These are phyloP conservation scores for Dascyllus trimaculatus DNA, from an alignment of 2,113 vertebrate genomes.

Conservation along the genomic window DNA sequence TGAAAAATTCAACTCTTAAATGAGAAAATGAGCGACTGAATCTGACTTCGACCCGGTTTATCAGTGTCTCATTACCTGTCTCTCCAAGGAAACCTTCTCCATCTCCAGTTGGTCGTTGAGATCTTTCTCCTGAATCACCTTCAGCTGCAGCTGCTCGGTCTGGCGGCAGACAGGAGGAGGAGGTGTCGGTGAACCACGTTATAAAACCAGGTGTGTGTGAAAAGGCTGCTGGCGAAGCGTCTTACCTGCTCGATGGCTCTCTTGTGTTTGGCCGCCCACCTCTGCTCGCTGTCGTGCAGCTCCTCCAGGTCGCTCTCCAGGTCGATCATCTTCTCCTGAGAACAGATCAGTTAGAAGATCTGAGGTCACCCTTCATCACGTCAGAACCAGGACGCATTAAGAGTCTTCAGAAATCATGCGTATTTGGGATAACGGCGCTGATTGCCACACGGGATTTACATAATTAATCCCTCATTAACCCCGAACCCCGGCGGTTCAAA, in stretches of 20 bases:
- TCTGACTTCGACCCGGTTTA: no score
- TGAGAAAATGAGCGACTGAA: no score
- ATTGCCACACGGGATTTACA: constrained; percentile 68
- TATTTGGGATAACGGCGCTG: constrained; percentile 60
- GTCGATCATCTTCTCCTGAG: constrained; percentile 84
- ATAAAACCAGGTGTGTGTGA: neutral
- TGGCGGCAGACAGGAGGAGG: constrained; percentile 41
- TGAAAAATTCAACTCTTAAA: no score
- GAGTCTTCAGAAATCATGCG: constrained; percentile 50
- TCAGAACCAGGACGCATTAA: constrained; percentile 37
- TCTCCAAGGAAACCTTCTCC: constrained; percentile 78
- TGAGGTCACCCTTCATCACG: constrained; percentile 30
- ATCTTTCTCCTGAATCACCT: constrained; percentile 84
- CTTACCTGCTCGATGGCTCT: constrained; percentile 83
- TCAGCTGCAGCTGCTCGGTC: constrained; percentile 85
- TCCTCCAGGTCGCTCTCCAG: constrained; percentile 84
- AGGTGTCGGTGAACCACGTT: neutral
- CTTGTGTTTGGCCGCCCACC: constrained; percentile 82
- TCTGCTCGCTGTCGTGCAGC: constrained; percentile 83
- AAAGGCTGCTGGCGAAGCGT: no score
- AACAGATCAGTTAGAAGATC: neutral
- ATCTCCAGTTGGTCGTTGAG: constrained; percentile 81
- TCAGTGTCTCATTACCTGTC: constrained; percentile 86
- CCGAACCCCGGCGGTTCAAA: constrained; percentile 54
- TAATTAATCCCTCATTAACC: constrained; percentile 72